phyloP scores from a whole-genome alignment of 2,888 invertebrate genomes.

The Lycaena phlaeas region DNA sequence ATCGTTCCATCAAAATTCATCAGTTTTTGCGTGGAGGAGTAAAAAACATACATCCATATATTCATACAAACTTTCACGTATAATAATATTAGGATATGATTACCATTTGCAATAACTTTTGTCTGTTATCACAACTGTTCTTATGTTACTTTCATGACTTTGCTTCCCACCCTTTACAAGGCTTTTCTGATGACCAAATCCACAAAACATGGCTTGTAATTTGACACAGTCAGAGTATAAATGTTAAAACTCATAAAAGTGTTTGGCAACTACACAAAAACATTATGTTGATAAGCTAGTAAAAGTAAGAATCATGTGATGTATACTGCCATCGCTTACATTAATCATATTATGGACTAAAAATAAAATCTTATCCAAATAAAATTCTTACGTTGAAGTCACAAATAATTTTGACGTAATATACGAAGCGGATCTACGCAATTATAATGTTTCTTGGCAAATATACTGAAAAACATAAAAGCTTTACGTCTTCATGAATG shows the following conservation, averaged over 20 bases:
- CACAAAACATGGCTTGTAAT: neutral
- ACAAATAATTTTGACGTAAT: slow-evolving; percentile 19
- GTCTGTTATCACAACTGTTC: too few relatives aligned
- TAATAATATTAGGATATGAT: too few relatives aligned
- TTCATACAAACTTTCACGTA: too few relatives aligned
- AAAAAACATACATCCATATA: too few relatives aligned
- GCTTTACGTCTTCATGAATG: slow-evolving; percentile 14
- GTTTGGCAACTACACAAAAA: slow-evolving; percentile 12
- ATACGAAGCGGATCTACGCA: slow-evolving; percentile 9
- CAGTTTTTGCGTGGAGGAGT: too few relatives aligned
- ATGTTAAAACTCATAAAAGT: neutral
- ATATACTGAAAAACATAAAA: slow-evolving; percentile 12
- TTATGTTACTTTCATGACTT: too few relatives aligned
- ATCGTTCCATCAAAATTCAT: too few relatives aligned
- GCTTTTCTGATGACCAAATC: neutral
- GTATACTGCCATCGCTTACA: slow-evolving; percentile 16
- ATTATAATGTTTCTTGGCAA: slow-evolving; percentile 14
- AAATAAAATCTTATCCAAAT: slow-evolving; percentile 14
- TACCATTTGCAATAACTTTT: too few relatives aligned
- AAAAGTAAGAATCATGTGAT: slow-evolving; percentile 3
- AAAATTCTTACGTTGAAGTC: slow-evolving; percentile 10
- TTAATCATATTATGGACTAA: slow-evolving; percentile 20
- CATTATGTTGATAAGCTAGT: slow-evolving; percentile 1
- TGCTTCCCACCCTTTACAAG: too few relatives aligned
- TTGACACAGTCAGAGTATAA: neutral